These are phyloP conservation scores for Alligator sinensis DNA, from an alignment of 2,113 vertebrate genomes.

Conservation along the genomic window DNA sequence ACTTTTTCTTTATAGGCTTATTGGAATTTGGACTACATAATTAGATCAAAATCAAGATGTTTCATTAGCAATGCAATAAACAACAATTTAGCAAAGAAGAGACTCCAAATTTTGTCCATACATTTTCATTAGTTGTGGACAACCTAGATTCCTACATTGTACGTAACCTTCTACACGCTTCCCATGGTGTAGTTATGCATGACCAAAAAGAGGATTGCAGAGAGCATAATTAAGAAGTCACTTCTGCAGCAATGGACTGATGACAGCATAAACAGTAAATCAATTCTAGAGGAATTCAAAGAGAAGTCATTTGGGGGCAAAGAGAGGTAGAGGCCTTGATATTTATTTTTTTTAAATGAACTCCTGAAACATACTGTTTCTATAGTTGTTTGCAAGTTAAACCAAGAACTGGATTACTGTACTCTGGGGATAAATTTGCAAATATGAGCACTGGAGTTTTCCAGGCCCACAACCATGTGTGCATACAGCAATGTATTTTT, in stretches of 20 bases:
- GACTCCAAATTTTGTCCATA: not conserved
- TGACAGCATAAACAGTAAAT: not conserved
- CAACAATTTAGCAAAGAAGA: rapidly evolving
- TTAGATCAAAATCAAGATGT: not conserved
- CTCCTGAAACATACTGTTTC: not conserved
- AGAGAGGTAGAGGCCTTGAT: not conserved
- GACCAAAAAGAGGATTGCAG: not conserved
- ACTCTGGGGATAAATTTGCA: not conserved
- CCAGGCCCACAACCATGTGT: not conserved
- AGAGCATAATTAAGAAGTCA: not conserved
- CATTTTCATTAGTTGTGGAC: not conserved
- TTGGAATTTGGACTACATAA: not conserved
- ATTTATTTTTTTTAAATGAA: not conserved
- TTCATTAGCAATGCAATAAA: not conserved
- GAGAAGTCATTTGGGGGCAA: not conserved
- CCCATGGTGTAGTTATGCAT: rapidly evolving
- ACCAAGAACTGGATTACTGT: conserved; percentile 4
- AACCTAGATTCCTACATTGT: not conserved
- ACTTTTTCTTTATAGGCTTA: not conserved
- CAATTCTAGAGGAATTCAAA: not conserved
- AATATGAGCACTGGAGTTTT: not conserved
- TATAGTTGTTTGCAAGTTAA: not conserved
- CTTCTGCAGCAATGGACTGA: not conserved
- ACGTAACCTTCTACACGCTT: not conserved
- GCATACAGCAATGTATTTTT: not conserved